phyloP scores from a whole-genome alignment of 2,888 invertebrate species.

The Dicranocentrus wangi region DNA sequence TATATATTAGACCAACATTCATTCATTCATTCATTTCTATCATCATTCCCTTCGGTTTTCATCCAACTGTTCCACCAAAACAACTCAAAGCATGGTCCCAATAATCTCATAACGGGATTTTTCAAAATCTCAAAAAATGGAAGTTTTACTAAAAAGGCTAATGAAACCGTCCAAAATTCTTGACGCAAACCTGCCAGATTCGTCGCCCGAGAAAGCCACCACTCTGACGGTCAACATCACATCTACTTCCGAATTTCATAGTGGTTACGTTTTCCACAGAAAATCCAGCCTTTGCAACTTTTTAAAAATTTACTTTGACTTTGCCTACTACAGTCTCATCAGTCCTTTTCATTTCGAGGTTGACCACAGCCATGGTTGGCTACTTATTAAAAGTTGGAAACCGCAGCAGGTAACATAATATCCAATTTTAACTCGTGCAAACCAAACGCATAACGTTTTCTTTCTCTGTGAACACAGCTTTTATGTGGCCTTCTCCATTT shows the following conservation, averaged over 20 bases:
- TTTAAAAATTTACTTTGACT: slow-evolving; percentile 53
- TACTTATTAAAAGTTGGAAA: slow-evolving; percentile 43
- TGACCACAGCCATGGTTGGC: slow-evolving; percentile 11
- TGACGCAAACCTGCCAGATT: background rate
- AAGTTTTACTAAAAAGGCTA: background rate
- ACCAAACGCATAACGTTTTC: background rate
- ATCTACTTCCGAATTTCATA: too few species aligned
- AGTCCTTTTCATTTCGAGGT: slow-evolving; percentile 41
- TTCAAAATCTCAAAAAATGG: background rate
- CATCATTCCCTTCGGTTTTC: too few species aligned
- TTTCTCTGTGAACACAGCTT: slow-evolving; percentile 6
- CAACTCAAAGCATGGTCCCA: too few species aligned
- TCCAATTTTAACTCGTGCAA: background rate
- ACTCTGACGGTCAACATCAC: too few species aligned
- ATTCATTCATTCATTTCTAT: too few species aligned
- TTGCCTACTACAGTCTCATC: slow-evolving; percentile 40
- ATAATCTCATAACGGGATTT: too few species aligned
- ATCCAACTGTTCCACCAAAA: too few species aligned
- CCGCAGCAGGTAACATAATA: slow-evolving; percentile 46
- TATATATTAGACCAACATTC: too few species aligned
- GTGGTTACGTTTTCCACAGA: too few species aligned
- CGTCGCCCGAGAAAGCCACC: too few species aligned
- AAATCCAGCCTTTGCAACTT: slow-evolving; percentile 8
- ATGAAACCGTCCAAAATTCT: background rate
- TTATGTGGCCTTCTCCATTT: slow-evolving; percentile 31